These are phyloP conservation scores for Heptranchias perlo DNA, from an alignment of 2,113 vertebrate genomes.

Conservation along the genomic window DNA sequence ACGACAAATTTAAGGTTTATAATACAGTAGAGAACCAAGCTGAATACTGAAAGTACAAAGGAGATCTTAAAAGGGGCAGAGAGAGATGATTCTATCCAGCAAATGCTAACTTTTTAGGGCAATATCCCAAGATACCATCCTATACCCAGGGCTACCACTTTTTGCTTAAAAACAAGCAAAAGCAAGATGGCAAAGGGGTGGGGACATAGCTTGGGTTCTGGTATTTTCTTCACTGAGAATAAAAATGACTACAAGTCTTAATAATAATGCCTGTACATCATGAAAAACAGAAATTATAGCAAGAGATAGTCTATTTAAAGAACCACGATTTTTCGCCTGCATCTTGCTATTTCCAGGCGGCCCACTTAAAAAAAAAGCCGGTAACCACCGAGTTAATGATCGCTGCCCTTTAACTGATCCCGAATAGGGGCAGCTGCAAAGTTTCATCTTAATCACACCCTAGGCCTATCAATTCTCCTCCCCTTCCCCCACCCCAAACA, in stretches of 20 bases:
- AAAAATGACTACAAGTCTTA: background rate
- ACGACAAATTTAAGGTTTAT: too few species aligned
- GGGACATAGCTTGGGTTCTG: background rate
- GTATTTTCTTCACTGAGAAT: background rate
- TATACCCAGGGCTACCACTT: too few species aligned
- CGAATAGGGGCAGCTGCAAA: background rate
- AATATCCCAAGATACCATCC: background rate
- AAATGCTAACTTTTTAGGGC: too few species aligned
- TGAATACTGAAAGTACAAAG: too few species aligned
- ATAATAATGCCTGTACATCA: background rate
- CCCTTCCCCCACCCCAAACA: background rate
- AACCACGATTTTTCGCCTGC: background rate
- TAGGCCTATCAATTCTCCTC: background rate
- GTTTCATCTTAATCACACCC: background rate
- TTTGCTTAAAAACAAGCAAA: background rate
- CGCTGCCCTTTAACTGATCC: background rate
- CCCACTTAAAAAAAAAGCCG: background rate
- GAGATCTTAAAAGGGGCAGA: too few species aligned
- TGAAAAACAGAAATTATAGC: background rate
- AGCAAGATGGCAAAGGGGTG: background rate
- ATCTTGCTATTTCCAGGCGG: background rate
- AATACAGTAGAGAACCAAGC: too few species aligned
- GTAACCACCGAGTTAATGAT: background rate
- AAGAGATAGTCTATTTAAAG: background rate
- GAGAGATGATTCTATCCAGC: too few species aligned